Conservation (phyloP, 1,140 invertebrate genomes). For the Glomeris maerens region DNA sequence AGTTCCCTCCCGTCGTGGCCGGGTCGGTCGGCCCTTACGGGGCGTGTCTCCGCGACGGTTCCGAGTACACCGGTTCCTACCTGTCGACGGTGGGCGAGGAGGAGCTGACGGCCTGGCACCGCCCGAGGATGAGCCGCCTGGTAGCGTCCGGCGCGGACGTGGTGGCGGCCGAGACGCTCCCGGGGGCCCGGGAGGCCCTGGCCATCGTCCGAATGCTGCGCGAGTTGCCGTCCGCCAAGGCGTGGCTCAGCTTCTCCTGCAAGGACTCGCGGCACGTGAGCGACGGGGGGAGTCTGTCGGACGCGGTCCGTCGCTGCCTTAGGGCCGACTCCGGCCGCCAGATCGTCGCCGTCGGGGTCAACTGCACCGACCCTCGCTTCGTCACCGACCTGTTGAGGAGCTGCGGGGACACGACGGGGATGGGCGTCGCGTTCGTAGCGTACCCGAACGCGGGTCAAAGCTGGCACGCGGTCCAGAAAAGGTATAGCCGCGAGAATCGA, state of each 20-base stretch:
- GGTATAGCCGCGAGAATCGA: neutral
- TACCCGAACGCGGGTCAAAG: neutral
- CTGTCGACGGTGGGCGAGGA: conserved; percentile 46
- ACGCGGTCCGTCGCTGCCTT: conserved; percentile 46
- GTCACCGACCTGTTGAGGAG: conserved; percentile 40
- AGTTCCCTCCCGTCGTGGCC: conserved; percentile 21
- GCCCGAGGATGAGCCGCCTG: conserved; percentile 54
- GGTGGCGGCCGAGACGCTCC: conserved; percentile 77
- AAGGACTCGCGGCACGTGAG: conserved; percentile 31
- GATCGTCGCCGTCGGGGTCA: conserved; percentile 65
- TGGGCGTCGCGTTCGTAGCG: neutral
- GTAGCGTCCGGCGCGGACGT: conserved; percentile 62
- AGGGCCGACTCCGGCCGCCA: conserved; percentile 41
- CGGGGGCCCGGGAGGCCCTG: conserved; percentile 62
- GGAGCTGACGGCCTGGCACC: conserved; percentile 63
- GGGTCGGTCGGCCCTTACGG: conserved; percentile 85
- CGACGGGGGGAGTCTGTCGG: conserved; percentile 51
- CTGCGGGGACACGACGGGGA: conserved; percentile 26
- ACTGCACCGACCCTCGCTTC: conserved; percentile 56
- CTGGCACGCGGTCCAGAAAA: no score
- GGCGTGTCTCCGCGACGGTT: conserved; percentile 67
- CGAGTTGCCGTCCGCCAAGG: conserved; percentile 47
- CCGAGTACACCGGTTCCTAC: conserved; percentile 78
- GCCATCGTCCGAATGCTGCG: conserved; percentile 57
- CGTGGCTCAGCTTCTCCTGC: conserved; percentile 73